These are phyloP conservation scores for Drosophila kuntzei DNA, from an alignment of 2,888 invertebrate species.

Conservation along the genomic window DNA sequence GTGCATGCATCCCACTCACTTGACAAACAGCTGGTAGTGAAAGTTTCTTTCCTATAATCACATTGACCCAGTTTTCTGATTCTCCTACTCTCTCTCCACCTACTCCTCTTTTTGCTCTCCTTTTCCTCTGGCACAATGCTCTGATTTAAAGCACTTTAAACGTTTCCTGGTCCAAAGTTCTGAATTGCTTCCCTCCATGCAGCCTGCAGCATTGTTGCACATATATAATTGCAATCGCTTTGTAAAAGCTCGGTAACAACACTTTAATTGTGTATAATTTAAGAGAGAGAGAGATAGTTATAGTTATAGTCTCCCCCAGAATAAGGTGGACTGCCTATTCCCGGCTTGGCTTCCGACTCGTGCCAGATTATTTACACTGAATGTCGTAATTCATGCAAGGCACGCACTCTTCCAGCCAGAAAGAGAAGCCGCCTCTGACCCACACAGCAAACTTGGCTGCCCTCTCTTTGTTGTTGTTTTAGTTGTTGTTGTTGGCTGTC, in stretches of 20 bases:
- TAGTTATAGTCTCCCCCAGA: not conserved
- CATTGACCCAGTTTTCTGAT: constrained; percentile 64
- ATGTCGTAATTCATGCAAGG: constrained; percentile 67
- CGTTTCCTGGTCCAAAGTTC: constrained; percentile 73
- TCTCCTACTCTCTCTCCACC: constrained; percentile 5
- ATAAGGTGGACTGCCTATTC: constrained; percentile 2
- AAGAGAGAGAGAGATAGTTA: not conserved
- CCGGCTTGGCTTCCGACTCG: constrained; percentile 32
- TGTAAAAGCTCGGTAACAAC: constrained; percentile 46
- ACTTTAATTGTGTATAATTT: constrained; percentile 77
- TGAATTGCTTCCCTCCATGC: constrained; percentile 26
- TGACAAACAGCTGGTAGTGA: constrained; percentile 56
- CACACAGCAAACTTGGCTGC: constrained; percentile 41
- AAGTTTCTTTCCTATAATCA: constrained; percentile 70
- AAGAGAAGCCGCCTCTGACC: constrained; percentile 34
- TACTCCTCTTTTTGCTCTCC: not conserved
- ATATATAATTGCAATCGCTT: constrained; percentile 56
- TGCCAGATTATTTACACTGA: constrained; percentile 42
- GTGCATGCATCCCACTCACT: constrained; percentile 59
- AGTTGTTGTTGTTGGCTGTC: constrained; percentile 40
- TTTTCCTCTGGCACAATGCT: constrained; percentile 25
- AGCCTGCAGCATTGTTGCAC: constrained; percentile 8
- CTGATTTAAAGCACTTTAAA: constrained; percentile 55
- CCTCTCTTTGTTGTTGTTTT: constrained; percentile 26
- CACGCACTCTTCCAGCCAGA: constrained; percentile 64